Percentiles rank a stretch among this genome's conserved stretches.
Conservation (phyloP, 2,113 vertebrate species). For the Rhea americana region DNA sequence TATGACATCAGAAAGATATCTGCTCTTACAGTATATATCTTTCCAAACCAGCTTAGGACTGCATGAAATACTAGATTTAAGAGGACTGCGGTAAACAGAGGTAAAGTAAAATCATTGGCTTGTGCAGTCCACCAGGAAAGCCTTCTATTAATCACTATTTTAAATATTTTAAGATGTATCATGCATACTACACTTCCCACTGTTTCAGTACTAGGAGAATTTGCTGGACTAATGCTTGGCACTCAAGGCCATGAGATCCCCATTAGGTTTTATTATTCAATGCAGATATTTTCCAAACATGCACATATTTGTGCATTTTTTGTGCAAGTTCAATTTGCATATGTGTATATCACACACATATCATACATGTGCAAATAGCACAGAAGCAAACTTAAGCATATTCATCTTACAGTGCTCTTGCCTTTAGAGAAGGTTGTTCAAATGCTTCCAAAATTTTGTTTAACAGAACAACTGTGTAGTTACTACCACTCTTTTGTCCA, state of each 20-base stretch:
- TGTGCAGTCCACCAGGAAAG: neutral
- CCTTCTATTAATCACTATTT: neutral
- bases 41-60: neutral
- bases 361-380: neutral
- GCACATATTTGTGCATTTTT: too few species aligned
- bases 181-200: neutral
- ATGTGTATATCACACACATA: neutral
- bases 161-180: neutral
- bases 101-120: neutral
- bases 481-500: fast-evolving
- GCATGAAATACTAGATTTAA: fast-evolving
- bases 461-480: neutral
- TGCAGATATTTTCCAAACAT: neutral
- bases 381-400: neutral
- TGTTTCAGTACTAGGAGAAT: neutral
- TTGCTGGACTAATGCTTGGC: neutral
- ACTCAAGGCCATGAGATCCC: neutral
- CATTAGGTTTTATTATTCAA: neutral
- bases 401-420: neutral
- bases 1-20: neutral
- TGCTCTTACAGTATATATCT: fast-evolving
- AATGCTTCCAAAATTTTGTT: neutral
- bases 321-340: too few species aligned
- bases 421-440: neutral
- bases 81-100: neutral